Evolutionary conservation across 2,113 vertebrate species (phyloP).

Genomic region (Notarius quadriscutis): DNA sequence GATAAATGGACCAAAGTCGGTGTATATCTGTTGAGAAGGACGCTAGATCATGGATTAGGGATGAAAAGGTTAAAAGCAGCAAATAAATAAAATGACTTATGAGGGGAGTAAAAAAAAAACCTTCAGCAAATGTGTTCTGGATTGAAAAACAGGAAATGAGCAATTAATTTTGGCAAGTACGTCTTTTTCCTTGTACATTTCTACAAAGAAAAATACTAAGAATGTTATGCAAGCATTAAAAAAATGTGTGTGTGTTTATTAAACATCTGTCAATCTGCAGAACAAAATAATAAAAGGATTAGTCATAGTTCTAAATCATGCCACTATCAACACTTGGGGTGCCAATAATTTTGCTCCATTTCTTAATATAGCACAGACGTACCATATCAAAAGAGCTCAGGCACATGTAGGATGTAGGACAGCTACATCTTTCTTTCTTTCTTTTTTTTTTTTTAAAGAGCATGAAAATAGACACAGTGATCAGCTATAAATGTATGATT

Average conservation of each 20-base stretch:
- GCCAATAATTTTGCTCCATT: slow-evolving; percentile 4
- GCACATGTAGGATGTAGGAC: slow-evolving; percentile 19
- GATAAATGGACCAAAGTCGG: background rate
- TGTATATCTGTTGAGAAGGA: background rate
- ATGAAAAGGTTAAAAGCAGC: background rate
- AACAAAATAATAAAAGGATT: background rate
- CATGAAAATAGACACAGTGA: slow-evolving; percentile 2
- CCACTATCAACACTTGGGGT: background rate
- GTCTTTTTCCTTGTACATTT: background rate
- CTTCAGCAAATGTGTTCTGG: background rate
- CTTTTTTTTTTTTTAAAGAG: background rate
- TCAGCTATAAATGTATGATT: background rate
- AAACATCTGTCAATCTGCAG: background rate
- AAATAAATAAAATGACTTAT: background rate
- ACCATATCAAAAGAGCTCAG: background rate
- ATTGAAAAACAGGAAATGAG: background rate
- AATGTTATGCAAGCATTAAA: background rate
- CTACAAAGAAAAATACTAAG: background rate
- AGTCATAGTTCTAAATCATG: slow-evolving; percentile 8
- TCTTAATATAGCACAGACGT: slow-evolving; percentile 5
- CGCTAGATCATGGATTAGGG: background rate
- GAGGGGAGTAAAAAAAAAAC: no score
- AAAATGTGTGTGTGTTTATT: background rate
- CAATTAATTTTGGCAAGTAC: background rate
- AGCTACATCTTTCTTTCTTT: background rate